Percentiles rank a stretch among this genome's conserved stretches.
phyloP scores from a whole-genome alignment of 2,113 vertebrate species.

The Dasyurus viverrinus region DNA sequence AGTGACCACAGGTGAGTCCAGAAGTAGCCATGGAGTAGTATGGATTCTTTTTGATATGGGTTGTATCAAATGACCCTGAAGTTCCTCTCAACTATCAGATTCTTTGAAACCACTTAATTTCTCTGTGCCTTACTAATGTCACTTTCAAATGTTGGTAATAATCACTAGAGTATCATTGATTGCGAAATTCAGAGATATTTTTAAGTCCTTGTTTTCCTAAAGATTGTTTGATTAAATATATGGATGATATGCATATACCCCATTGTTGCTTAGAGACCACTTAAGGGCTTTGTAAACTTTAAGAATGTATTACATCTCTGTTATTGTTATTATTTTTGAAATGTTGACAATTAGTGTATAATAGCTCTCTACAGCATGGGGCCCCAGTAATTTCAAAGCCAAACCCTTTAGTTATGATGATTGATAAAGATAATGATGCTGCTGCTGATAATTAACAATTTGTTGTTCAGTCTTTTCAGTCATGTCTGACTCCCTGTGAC shows the following conservation, averaged over 20 bases:
- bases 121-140: background rate
- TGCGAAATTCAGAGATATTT: conserved; percentile 31
- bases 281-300: conserved; percentile 7
- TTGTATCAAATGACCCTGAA: background rate
- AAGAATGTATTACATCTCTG: background rate
- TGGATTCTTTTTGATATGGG: background rate
- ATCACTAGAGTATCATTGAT: background rate
- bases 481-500: background rate
- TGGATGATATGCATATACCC: conserved; percentile 18
- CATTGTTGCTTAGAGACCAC: conserved; percentile 40
- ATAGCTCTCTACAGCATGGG: background rate
- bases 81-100: background rate
- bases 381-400: background rate
- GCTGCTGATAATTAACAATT: background rate
- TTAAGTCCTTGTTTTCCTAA: conserved; percentile 56
- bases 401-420: background rate
- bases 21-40: background rate
- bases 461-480: background rate
- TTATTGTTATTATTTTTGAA: background rate
- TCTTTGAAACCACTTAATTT: background rate
- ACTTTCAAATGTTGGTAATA: background rate
- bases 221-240: conserved; percentile 51
- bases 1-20: background rate
- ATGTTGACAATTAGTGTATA: background rate
- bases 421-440: background rate